Conservation (phyloP, 2,888 invertebrate genomes). For the Monoplex corrugatus region DNA sequence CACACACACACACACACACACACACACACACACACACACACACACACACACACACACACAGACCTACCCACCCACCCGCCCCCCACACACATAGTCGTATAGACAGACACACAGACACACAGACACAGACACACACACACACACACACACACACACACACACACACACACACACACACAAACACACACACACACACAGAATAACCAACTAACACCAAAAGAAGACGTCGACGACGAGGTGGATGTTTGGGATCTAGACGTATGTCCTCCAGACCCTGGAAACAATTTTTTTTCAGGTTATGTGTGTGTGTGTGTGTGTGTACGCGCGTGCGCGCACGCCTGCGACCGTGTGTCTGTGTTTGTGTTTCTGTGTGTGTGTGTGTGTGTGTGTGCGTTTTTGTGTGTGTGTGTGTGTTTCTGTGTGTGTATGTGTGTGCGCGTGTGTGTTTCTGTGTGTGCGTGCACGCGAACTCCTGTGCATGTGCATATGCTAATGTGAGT, state of each 20-base stretch:
- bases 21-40: not conserved
- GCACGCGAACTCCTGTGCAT: not conserved
- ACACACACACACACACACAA: not conserved
- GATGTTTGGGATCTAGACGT: constrained; percentile 5
- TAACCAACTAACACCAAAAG: not conserved
- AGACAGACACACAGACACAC: too few species aligned
- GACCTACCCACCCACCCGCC: not conserved
- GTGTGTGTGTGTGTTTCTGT: too few species aligned
- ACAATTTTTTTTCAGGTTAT: not conserved
- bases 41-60: not conserved
- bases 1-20: too few species aligned
- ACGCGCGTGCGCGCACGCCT: too few species aligned
- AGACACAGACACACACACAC: not conserved
- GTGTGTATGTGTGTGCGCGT: too few species aligned
- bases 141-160: not conserved
- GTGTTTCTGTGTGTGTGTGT: not conserved
- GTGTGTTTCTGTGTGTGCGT: too few species aligned
- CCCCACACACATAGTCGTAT: too few species aligned
- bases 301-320: too few species aligned
- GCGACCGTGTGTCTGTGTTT: too few species aligned
- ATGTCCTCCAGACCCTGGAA: constrained; percentile 34
- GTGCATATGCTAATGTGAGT: not conserved
- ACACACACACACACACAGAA: not conserved
- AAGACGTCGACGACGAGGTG: not conserved
- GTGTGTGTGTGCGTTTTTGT: too few species aligned